A percentile compares a stretch with the other conserved stretches of the same genome.
These are phyloP conservation scores for Atta texana DNA, from an alignment of 1,140 invertebrate genomes.

Conservation along the genomic window DNA sequence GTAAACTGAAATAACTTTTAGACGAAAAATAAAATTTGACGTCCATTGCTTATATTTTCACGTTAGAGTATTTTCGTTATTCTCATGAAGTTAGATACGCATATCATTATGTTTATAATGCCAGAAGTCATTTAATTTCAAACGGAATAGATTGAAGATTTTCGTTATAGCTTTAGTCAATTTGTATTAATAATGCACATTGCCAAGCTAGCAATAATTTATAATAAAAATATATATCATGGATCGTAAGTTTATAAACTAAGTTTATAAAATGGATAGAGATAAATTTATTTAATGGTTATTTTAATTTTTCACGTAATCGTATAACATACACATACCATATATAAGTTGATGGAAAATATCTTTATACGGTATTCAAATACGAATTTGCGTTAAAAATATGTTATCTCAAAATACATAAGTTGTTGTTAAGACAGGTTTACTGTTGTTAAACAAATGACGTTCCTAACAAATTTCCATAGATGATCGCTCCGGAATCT, in stretches of 20 bases:
- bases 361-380: conserved; percentile 7
- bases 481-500: conserved; percentile 17
- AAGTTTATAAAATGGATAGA: not conserved
- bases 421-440: not conserved
- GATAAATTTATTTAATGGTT: not conserved
- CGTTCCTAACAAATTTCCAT: conserved; percentile 49
- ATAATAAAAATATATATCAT: not conserved
- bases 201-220: not conserved
- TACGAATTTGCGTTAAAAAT: conserved; percentile 12
- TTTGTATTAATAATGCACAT: conserved; percentile 20
- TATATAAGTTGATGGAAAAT: not conserved
- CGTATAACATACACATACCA: not conserved
- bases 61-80: conserved; percentile 19
- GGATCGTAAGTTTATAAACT: not conserved
- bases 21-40: not conserved
- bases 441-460: not conserved
- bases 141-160: not conserved
- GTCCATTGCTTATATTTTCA: not conserved
- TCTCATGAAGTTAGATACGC: not conserved
- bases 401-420: not conserved
- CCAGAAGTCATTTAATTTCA: conserved; percentile 32
- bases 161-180: conserved; percentile 12
- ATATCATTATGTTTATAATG: conserved; percentile 14
- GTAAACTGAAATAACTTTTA: not conserved
- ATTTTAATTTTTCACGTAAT: not conserved